A percentile compares a stretch with the other conserved stretches of the same genome.
phyloP scores from a whole-genome alignment of 2,888 invertebrate species.

The Scaptomyza polygonia region DNA sequence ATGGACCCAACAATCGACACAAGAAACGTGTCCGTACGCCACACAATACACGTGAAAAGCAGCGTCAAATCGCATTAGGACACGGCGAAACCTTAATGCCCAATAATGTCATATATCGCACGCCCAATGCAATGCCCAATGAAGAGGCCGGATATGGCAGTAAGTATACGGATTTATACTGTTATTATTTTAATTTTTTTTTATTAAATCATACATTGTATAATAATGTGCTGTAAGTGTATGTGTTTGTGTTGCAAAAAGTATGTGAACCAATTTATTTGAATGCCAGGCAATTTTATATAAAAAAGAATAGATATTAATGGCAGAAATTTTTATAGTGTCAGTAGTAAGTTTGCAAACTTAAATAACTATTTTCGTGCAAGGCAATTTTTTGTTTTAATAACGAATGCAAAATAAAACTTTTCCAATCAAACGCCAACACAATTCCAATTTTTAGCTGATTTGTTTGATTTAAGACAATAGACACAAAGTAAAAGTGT shows the following conservation, averaged over 20 bases:
- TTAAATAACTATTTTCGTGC: neutral
- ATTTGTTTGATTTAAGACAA: neutral
- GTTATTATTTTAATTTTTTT: neutral
- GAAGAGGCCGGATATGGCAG: conserved; percentile 84
- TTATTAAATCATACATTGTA: neutral
- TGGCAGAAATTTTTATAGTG: no score
- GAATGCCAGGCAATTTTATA: neutral
- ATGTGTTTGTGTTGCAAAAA: neutral
- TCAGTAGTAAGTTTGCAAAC: neutral
- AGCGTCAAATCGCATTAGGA: conserved; percentile 92
- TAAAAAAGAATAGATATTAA: neutral
- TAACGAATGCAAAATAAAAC: neutral
- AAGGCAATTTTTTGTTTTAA: conserved; percentile 5
- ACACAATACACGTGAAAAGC: conserved; percentile 94
- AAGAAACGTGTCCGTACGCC: conserved; percentile 93
- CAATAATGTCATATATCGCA: conserved; percentile 87
- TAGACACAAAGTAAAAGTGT: neutral
- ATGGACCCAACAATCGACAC: conserved; percentile 84
- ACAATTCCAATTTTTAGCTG: neutral
- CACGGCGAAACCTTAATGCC: conserved; percentile 95
- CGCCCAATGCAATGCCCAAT: conserved; percentile 85
- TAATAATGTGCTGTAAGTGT: conserved; percentile 26
- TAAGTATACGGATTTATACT: conserved; percentile 70
- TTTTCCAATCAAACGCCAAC: neutral
- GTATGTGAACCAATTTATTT: conserved; percentile 1